A percentile compares a stretch with the other conserved stretches of the same genome.
Conservation (phyloP, 2,113 vertebrate species). For the Anarhynchus alexandrinus region DNA sequence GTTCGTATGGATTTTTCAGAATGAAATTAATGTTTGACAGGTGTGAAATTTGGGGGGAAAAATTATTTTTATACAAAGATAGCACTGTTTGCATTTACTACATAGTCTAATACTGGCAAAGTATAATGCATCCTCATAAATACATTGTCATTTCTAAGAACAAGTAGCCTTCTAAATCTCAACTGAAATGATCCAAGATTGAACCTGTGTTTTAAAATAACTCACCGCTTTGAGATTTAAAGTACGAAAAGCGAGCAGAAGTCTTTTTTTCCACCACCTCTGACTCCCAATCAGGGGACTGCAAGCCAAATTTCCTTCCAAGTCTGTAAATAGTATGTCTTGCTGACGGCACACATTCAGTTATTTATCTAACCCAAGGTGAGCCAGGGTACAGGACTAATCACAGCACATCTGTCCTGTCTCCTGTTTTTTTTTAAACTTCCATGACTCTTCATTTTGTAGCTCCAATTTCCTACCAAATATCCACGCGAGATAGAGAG, state of each 20-base stretch:
- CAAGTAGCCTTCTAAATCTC: background rate
- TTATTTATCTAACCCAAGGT: constrained; percentile 76
- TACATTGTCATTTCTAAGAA: background rate
- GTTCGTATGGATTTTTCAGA: background rate
- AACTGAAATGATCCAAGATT: background rate
- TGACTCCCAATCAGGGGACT: constrained; percentile 62
- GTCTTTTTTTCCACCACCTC: constrained; percentile 2
- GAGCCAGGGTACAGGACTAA: constrained; percentile 70
- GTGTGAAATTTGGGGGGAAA: background rate
- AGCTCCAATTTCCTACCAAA: constrained; percentile 63
- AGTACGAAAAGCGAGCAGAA: background rate
- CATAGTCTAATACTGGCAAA: background rate
- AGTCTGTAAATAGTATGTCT: constrained; percentile 15
- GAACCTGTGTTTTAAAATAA: background rate
- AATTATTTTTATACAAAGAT: background rate
- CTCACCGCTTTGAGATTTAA: background rate
- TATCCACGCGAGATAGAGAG: constrained; percentile 37
- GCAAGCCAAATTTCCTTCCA: constrained; percentile 58
- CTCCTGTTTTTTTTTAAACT: constrained; percentile 60
- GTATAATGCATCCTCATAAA: background rate
- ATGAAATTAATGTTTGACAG: background rate
- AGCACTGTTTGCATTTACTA: background rate
- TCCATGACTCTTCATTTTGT: constrained; percentile 64
- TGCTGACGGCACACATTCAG: constrained; percentile 60
- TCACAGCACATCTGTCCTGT: constrained; percentile 31